Evolutionary conservation across 2,797 vertebrate species (phyloP), one percentile per base, ranked within the genome.

Genomic region (Otus scops): DNA sequence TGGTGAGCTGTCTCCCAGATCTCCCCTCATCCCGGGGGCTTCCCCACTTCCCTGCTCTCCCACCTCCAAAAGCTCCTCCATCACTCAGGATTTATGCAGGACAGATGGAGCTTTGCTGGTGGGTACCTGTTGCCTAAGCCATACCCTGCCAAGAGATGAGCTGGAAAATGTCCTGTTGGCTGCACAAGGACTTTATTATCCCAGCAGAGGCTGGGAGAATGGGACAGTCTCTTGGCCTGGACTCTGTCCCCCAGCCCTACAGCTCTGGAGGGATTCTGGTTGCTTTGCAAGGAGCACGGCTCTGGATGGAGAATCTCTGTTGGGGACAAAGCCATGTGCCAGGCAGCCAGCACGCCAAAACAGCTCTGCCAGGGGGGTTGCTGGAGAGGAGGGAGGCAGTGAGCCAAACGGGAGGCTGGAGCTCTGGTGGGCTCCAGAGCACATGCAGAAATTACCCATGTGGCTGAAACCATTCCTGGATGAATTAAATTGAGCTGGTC

Each of bases 391-490:
- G 22, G 11, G 43, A 53, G 38, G 74, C 22, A 30, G n/a, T 9
- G 51, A 20, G 57, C 13, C 1, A 0, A 21, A 70, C 57, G 34
- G 64, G 27, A 32, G 24, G 15, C 3, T 0, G 19, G 59, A 50
- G 39, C 45, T 56, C 21, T 1, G 1, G 10, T 56, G 64, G 24
- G 36, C 36, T 43, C 17, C 13, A 2, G 19, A 21, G 32, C 16
- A 34, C 0, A 0, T 8, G 48, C 59, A 81, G 67, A 47, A 50
- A 28, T 50, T 30, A 34, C 41, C 28, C 6, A 0, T 2, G 28
- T 60, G 39, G 22, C 59, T 77, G 38, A 50, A 74, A 50, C 30
- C 4, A 22, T 67, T 60, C 11, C 75, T 51, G 75, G 30, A 13
- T n/a, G 17, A 18, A n/a, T 32, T 19, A 30, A 60, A 18, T 34